These are phyloP conservation scores for Hyposoter dolosus DNA, from an alignment of 2,888 invertebrate species.

Conservation along the genomic window DNA sequence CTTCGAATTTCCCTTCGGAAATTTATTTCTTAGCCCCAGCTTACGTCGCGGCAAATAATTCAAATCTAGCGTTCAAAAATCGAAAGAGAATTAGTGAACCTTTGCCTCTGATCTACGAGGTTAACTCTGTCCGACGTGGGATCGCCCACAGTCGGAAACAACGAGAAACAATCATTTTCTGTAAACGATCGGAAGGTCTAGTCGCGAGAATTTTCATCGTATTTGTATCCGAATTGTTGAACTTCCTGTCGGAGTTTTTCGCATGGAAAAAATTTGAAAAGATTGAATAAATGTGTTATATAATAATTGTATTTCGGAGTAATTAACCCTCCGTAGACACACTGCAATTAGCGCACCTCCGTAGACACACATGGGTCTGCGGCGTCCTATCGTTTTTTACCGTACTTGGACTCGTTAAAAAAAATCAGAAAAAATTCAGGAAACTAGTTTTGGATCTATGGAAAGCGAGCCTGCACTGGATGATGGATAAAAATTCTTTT, in stretches of 20 bases:
- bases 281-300: slow-evolving; percentile 23
- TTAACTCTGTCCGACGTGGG: not conserved
- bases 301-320: not conserved
- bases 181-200: slow-evolving; percentile 5
- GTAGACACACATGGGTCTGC: no score
- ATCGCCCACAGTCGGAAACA: not conserved
- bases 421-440: no score
- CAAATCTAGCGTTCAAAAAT: not conserved
- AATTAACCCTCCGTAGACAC: not conserved
- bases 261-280: not conserved
- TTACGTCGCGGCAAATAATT: not conserved
- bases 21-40: not conserved
- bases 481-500: no score
- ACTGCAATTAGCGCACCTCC: no score
- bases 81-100: not conserved
- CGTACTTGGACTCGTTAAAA: no score
- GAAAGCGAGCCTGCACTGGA: no score
- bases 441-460: no score
- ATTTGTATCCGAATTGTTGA: slow-evolving; percentile 14
- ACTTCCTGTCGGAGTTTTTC: slow-evolving; percentile 7
- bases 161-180: not conserved
- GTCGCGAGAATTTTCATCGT: not conserved
- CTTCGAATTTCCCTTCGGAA: not conserved
- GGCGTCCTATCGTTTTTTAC: no score
- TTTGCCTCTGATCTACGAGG: not conserved